Conservation (phyloP, 2,888 invertebrate genomes). For the Ashinkailepas kermadecensis region DNA sequence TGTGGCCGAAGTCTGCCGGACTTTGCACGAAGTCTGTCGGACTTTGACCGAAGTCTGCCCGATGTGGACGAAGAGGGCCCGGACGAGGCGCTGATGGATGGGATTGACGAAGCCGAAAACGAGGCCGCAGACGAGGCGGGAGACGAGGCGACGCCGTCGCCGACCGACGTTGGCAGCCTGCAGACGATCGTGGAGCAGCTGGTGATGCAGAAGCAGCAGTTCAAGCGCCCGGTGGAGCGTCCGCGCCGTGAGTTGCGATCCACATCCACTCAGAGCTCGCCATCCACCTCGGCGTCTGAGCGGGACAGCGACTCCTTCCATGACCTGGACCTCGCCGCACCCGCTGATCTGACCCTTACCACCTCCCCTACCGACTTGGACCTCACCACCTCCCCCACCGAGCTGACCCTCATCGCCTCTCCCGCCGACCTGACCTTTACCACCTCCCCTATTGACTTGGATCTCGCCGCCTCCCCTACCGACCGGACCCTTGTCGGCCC, state of each 20-base stretch:
- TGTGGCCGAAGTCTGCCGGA: background rate
- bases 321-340: background rate
- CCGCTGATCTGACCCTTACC: no score
- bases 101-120: background rate
- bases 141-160: background rate
- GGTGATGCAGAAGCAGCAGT: slow-evolving; percentile 73
- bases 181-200: slow-evolving; percentile 73
- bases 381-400: no score
- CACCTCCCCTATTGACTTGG: no score
- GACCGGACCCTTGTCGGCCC: no score
- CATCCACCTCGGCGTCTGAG: background rate
- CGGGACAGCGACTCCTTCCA: background rate
- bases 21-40: background rate
- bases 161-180: slow-evolving; percentile 46
- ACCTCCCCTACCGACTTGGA: no score
- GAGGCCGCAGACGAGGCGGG: background rate
- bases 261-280: background rate
- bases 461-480: no score
- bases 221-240: slow-evolving; percentile 66
- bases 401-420: no score
- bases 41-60: background rate
- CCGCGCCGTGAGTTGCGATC: slow-evolving; percentile 41
- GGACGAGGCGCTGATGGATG: background rate
- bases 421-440: no score
- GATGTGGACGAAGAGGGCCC: slow-evolving; percentile 6